Conservation (phyloP, 2,113 vertebrate species). For the Syrmaticus mikado region DNA sequence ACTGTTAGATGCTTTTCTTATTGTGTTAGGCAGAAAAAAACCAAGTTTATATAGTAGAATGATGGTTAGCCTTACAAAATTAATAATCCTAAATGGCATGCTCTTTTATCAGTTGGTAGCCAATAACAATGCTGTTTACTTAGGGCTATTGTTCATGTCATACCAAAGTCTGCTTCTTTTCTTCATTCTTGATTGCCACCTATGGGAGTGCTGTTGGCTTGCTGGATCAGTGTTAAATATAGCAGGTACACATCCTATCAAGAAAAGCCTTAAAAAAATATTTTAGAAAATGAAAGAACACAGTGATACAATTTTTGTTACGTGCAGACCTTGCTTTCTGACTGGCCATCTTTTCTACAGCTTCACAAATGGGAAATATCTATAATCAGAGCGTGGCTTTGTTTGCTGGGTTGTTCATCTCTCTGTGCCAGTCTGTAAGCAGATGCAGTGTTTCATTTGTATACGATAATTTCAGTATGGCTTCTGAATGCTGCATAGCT, state of each 20-base stretch:
- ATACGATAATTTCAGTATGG: not conserved
- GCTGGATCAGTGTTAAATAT: not conserved
- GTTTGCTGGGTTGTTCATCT: not conserved
- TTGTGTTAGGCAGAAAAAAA: slow-evolving; percentile 8
- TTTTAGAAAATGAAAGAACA: not conserved
- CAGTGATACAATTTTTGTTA: not conserved
- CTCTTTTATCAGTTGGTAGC: slow-evolving; percentile 56
- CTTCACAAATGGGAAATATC: not conserved
- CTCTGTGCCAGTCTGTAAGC: not conserved
- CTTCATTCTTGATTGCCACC: not conserved
- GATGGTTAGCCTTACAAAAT: not conserved
- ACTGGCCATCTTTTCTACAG: not conserved
- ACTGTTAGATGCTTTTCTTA: not conserved
- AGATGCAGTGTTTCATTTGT: not conserved
- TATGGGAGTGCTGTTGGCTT: not conserved
- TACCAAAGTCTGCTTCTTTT: not conserved
- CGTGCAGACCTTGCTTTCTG: not conserved
- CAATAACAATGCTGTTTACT: slow-evolving; percentile 20
- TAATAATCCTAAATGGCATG: slow-evolving; percentile 19
- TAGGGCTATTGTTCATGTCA: not conserved
- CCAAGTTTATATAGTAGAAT: not conserved
- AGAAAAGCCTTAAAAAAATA: not conserved
- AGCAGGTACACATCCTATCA: not conserved
- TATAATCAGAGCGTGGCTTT: not conserved
- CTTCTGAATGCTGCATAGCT: not conserved